Base-by-base conservation (phyloP, 2,797 vertebrate species). In the Coluber constrictor region DNA sequence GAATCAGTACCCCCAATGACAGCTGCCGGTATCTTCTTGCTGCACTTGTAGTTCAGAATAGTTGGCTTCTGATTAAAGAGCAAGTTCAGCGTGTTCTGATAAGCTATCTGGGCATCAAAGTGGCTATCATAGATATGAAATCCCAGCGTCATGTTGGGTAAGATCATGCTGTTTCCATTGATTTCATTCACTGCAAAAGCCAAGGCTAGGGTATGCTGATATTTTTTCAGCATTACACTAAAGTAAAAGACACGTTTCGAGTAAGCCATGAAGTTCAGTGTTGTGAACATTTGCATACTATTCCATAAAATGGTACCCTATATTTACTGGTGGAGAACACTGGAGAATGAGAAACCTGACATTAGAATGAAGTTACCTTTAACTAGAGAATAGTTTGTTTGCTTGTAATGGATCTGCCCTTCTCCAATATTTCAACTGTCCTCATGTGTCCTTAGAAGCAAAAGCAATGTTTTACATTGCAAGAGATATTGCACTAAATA, bases 81-180 rank as follows among this genome's bases (percentile, higher is more conserved):
- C 29, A 92, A n/a, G n/a, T 86, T 92, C 74, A 92, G 29, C 2
- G 74, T 90, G 25, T 92, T 86, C 43, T 92, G 74, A 60, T 90
- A 92, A 43, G 88, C 87, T 55, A 86, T 87, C 74, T 83, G 43
- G 25, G 92, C 59, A 90, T 92, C 92, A 20, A 86, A 63, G 59
- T 92, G 88, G 23, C 92, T 92, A 51, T 92, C 92, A 79, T 92
- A 92, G 87, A 89, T 37, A 25, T 90, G 92, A 29, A 92, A 27
- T 11, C 92, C 88, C 57, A 92, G 29, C 7, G 70, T 86, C 9
- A 6, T 1, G 4, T 92, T 92, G 12, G 86, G 91, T 54, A 92
- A 37, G 60, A 87, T 63, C 61, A 66, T 43, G 83, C 20, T 37
- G 18, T 89, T 92, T 57, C 23, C 91, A 57, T 92, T 88, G 55